Conservation (phyloP, 2,113 vertebrate genomes). For the Oceanites oceanicus region DNA sequence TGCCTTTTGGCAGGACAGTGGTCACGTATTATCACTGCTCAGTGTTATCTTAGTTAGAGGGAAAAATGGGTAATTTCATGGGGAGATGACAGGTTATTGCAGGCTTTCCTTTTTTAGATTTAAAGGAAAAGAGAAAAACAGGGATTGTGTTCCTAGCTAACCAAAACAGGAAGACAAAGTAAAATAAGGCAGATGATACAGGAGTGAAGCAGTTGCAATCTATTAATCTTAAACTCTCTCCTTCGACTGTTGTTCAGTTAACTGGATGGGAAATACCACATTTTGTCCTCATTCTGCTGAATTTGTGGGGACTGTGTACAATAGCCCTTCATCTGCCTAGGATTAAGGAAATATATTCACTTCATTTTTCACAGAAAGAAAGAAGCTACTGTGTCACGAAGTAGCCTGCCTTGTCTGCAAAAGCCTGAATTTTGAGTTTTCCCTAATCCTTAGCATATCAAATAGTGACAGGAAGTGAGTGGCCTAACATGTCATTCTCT, state of each 20-base stretch:
- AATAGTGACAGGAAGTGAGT: not conserved
- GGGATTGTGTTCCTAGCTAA: not conserved
- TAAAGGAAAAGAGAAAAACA: not conserved
- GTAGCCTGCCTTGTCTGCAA: not conserved
- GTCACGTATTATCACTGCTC: fast-evolving
- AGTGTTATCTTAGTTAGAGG: not conserved
- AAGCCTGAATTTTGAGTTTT: not conserved
- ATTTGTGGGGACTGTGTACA: not conserved
- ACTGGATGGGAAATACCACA: not conserved
- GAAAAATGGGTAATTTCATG: not conserved
- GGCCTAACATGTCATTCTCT: not conserved
- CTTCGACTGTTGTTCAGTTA: not conserved
- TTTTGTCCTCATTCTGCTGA: not conserved
- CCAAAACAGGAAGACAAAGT: not conserved
- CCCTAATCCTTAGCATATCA: not conserved
- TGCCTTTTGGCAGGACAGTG: not conserved
- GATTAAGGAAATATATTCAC: not conserved
- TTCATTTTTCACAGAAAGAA: not conserved
- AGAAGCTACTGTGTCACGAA: not conserved
- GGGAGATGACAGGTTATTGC: not conserved
- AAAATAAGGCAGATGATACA: not conserved
- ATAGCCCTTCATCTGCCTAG: not conserved
- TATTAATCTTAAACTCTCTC: not conserved
- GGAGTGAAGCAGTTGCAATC: not conserved
- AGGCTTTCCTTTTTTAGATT: not conserved